phyloP scores from a whole-genome alignment of 2,797 vertebrate genomes.

The Myotis findleyi region DNA sequence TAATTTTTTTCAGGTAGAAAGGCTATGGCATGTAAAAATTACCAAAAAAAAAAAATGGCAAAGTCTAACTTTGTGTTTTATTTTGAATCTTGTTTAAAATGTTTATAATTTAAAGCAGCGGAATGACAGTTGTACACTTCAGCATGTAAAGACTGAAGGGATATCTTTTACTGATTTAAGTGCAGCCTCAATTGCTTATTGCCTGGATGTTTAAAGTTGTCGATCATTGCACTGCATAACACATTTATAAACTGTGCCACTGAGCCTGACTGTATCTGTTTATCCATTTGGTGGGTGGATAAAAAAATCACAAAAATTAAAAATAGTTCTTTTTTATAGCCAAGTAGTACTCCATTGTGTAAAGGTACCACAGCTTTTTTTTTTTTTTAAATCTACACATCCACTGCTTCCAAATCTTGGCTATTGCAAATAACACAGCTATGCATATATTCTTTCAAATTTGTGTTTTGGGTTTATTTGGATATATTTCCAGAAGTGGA shows the following conservation, averaged over 20 bases:
- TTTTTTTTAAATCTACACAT: too few species aligned
- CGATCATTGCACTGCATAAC: neutral
- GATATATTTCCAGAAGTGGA: neutral
- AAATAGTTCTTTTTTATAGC: neutral
- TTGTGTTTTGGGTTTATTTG: neutral
- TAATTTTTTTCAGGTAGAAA: neutral
- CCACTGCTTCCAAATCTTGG: neutral
- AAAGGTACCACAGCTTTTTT: neutral
- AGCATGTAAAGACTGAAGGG: neutral
- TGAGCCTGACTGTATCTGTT: neutral
- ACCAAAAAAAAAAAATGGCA: neutral
- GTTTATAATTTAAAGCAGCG: neutral
- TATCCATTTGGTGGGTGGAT: neutral
- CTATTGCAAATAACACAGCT: neutral
- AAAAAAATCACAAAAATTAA: neutral
- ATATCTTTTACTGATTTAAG: neutral
- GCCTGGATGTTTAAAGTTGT: neutral
- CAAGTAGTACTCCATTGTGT: neutral
- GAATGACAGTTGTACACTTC: neutral
- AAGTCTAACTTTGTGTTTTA: neutral
- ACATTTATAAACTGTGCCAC: neutral
- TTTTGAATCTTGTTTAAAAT: constrained; percentile 5
- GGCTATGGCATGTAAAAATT: neutral
- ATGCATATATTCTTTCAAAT: neutral
- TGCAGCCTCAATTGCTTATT: neutral